Evolutionary conservation across 1,140 invertebrate species (phyloP), one percentile per base, ranked within the genome.

Genomic region (Paralvinella palmiformis): DNA sequence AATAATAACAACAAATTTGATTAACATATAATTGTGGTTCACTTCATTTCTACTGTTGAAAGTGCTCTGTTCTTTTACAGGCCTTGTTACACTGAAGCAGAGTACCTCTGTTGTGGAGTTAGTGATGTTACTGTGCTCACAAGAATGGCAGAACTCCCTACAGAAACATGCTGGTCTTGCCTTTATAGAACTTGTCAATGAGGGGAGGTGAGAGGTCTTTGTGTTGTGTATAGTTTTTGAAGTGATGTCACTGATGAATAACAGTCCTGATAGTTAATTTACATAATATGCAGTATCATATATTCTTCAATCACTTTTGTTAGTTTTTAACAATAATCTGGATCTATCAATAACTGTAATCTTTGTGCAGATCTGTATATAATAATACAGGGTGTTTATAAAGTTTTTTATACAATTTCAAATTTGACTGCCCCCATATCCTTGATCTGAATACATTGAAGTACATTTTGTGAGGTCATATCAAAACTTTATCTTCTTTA

Each of bases 101-200:
- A 96, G 91, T 75, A 94, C 90, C 55, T 96, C 94, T 1, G 95
- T 98, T 0, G 94, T 99, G 17, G 95, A 99, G 76, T 83, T 99
- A 53, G 96, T 99, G 15, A 99, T 99, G 96, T 82, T 99, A 68
- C 82, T 99, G 22, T 99, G 96, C 81, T 98, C 95, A 0, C 96
- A 98, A 83, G 96, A 99, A 82, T 99, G 96, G 96, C 97, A 99
- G 81, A 99, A 98, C 81, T 98, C 96, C 0, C 81, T 99, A 20
- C 96, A 99, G 80, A 99, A 99, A 83, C 95, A 99, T 82, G 96
- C 97, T 5, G 96, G 97, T 0, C 85, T 99, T 17, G 96, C 96
- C 10, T 99, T 99, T 82, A 99, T 99, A 72, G 96, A 99, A 82
- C 85, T 99, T 32, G 98, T 99, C 70, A 99, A 99, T 79, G 96